Evolutionary conservation across 2,888 invertebrate species (phyloP).

Genomic region (Trachelus iudaicus): DNA sequence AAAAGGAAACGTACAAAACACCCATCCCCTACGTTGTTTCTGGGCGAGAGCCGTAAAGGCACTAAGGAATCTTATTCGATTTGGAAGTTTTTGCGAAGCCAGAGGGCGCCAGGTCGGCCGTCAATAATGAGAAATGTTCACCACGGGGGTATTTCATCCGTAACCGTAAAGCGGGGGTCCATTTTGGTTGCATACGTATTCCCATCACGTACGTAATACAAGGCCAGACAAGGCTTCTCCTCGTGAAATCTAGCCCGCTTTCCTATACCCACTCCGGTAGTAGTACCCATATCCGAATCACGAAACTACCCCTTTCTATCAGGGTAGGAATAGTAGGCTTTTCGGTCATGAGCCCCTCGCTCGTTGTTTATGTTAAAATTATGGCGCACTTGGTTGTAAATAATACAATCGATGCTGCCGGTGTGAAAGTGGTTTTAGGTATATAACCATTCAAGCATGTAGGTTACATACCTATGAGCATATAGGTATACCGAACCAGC

Average conservation of each 20-base stretch:
- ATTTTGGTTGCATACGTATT: conserved; percentile 38
- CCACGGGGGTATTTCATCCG: conserved; percentile 35
- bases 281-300: background rate
- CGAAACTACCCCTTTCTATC: background rate
- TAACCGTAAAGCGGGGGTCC: conserved; percentile 21
- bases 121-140: conserved; percentile 56
- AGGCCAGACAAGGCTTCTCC: conserved; percentile 23
- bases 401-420: background rate
- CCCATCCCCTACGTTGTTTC: conserved; percentile 20
- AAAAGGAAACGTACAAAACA: conserved; percentile 15
- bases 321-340: background rate
- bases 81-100: conserved; percentile 46
- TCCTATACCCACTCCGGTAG: background rate
- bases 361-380: background rate
- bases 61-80: conserved; percentile 48
- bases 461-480: background rate
- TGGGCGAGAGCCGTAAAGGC: background rate
- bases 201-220: conserved; percentile 54
- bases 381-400: background rate
- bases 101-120: conserved; percentile 44
- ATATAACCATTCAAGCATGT: background rate
- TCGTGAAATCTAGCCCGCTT: background rate
- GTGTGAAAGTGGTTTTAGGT: background rate
- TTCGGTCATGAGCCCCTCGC: background rate
- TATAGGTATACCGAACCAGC: background rate